A percentile compares a stretch with the other conserved stretches of the same genome.
Conservation (phyloP, 2,797 vertebrate species). For the Phoeniculus purpureus region DNA sequence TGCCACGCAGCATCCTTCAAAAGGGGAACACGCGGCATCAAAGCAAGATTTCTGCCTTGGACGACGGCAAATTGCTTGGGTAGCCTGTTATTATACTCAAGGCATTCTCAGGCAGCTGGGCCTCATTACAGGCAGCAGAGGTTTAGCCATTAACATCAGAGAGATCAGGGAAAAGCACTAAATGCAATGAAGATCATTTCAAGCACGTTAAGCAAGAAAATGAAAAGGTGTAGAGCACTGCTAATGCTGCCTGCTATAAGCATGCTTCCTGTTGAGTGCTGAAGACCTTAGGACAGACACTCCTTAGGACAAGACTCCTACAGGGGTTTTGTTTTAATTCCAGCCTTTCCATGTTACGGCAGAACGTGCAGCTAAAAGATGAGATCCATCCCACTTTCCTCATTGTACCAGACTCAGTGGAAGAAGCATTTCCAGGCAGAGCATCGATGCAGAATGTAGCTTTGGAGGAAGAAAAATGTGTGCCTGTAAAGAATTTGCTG, state of each 20-base stretch:
- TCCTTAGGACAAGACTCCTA: neutral
- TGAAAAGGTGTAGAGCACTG: neutral
- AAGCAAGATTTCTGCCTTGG: slow-evolving; percentile 21
- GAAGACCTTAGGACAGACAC: neutral
- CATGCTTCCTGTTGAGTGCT: neutral
- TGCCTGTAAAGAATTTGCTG: neutral
- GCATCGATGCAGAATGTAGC: neutral
- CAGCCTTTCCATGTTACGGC: neutral
- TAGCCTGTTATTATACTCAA: neutral
- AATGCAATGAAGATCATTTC: neutral
- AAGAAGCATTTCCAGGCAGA: neutral
- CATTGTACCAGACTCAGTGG: neutral
- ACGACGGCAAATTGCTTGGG: slow-evolving; percentile 8
- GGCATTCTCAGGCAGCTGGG: slow-evolving; percentile 4
- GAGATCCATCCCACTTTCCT: neutral
- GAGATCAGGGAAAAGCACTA: slow-evolving; percentile 11
- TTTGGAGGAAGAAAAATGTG: accelerated
- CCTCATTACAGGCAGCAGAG: neutral
- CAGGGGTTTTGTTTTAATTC: neutral
- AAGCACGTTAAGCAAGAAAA: slow-evolving; percentile 24
- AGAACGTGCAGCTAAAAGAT: neutral
- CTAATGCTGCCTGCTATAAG: neutral
- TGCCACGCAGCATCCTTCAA: neutral
- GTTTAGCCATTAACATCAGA: slow-evolving; percentile 43
- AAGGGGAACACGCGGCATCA: neutral